Base-by-base conservation (phyloP, 2,113 vertebrate species). In the Fulica atra region DNA sequence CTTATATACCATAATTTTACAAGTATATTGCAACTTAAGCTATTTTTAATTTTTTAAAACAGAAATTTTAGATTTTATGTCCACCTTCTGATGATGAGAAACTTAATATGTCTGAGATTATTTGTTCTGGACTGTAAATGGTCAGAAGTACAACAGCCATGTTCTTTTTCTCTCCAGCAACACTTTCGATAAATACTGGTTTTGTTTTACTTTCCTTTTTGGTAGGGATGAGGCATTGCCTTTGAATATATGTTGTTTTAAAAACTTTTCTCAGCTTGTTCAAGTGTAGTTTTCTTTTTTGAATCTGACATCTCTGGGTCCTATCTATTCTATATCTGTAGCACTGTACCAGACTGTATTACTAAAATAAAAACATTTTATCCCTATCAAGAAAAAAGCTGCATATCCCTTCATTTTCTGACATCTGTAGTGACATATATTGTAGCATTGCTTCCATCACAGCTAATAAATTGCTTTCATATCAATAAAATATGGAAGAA, bases 161-260 rank as follows among this genome's bases (percentile, higher is more conserved):
- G 4, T 3, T 44, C 76, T 57, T 57, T 66, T 65, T 51, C 20
- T 31, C 21, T 66, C 35, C 35, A 63, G 19, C 24, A 76, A 46
- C 17, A 46, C 44, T 46, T 46, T 18, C 8, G 16, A 46, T 46
- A 46, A 46, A 46, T 18, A 46, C 17, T 19, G 17, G 44, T 18
- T 46, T 46, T 46, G 44, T 19, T 46, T 46, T 46, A 46, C 44
- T 46, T 46, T 46, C 44, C 44, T 42, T 69, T 86, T 73, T 68
- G 0, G 4, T 60, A 73, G 5, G 3, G 16, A 36, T 65, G 14
- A 4, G 4, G 33, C 7, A 1, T 19, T 56, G 9, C 2, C 9
- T 65, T 61, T 80, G 11, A 50, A 50, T 3, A 66, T 2, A 44
- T 0, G 1, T 23, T 36, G 65, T 54, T 51, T 50, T 3, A 26